Evolutionary conservation across 92 coral and sea anemone genomes (phyloP).

Genomic region (Bergia puertoricense): DNA sequence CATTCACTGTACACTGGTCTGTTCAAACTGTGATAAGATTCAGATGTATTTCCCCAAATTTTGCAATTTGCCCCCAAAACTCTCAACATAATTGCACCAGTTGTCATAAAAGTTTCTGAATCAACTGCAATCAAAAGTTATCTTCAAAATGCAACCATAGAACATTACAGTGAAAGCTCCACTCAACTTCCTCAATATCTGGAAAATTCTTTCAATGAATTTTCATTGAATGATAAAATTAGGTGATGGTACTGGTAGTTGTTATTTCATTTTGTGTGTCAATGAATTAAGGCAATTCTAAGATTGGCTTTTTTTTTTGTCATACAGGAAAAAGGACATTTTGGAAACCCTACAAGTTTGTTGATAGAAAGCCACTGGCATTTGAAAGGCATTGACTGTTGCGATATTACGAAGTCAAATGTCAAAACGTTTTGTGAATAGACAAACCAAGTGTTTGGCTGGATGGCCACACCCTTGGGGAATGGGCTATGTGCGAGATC

Average conservation of each 20-base stretch:
- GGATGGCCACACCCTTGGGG: background rate
- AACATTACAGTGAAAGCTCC: no score
- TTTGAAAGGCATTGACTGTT: background rate
- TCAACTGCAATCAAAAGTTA: no score
- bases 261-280: background rate
- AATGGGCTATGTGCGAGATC: no score
- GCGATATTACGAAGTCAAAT: background rate
- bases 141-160: no score
- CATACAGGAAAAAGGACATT: background rate
- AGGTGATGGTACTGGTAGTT: background rate
- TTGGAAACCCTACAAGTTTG: background rate
- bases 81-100: no score
- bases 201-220: background rate
- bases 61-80: no score
- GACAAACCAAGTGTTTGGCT: background rate
- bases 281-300: background rate
- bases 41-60: no score
- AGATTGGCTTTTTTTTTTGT: background rate
- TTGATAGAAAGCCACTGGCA: conserved; percentile 16
- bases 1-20: no score
- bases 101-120: no score
- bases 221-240: background rate
- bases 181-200: no score
- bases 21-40: no score
- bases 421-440: conserved; percentile 10